These are phyloP conservation scores for Sebastes miniatus DNA, from an alignment of 2,797 vertebrate species.

Conservation along the genomic window DNA sequence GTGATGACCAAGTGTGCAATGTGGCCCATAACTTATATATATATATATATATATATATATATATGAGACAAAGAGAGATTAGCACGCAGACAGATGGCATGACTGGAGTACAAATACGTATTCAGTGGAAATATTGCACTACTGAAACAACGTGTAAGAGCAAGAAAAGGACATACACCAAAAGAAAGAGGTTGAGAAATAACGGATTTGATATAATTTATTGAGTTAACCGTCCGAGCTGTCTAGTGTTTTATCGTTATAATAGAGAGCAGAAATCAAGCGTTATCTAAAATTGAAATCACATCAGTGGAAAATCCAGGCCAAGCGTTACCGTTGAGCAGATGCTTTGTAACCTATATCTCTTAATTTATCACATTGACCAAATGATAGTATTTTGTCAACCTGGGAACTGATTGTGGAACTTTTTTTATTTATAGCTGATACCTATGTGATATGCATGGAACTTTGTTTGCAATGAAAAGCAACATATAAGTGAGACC, in stretches of 20 bases:
- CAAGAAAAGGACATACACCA: background rate
- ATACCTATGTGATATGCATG: background rate
- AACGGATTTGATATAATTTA: background rate
- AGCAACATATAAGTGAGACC: background rate
- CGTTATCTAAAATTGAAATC: constrained; percentile 38
- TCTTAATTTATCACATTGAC: background rate
- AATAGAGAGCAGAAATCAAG: constrained; percentile 16
- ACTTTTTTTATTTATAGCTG: background rate
- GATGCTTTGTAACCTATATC: background rate
- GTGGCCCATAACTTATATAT: background rate
- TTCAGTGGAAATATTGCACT: background rate
- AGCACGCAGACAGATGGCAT: background rate
- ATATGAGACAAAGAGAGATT: background rate
- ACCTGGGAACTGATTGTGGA: background rate
- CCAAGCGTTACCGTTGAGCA: background rate
- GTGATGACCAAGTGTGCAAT: constrained; percentile 5
- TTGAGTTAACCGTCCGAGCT: background rate
- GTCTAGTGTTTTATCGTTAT: background rate
- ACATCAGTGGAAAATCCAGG: background rate
- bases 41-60: background rate
- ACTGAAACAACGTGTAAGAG: background rate
- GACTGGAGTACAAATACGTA: background rate
- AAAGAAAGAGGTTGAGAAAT: background rate
- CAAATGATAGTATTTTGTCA: background rate
- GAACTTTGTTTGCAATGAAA: background rate